Evolutionary conservation across 2,888 invertebrate species (phyloP).

Genomic region (Leistus spinibarbis): DNA sequence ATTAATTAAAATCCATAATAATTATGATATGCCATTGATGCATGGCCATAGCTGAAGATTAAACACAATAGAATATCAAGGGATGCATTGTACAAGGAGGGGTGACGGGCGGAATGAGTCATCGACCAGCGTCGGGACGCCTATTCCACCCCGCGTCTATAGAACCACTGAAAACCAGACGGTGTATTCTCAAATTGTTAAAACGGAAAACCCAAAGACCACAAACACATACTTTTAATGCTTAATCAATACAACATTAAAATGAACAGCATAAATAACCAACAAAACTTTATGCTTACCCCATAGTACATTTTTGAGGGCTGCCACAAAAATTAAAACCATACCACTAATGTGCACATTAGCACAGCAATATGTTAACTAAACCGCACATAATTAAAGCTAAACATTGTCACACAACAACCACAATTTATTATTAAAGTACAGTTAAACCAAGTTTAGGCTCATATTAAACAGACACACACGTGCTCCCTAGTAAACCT

Average conservation of each 20-base stretch:
- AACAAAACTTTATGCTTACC: constrained; percentile 16
- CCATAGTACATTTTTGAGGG: constrained; percentile 34
- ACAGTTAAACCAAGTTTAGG: not conserved
- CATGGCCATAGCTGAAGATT: not conserved
- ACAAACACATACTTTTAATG: not conserved
- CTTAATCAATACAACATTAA: constrained; percentile 25
- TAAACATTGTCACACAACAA: too few relatives aligned
- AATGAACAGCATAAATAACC: constrained; percentile 1
- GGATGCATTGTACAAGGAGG: not conserved
- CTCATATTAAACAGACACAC: not conserved
- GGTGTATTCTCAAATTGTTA: not conserved
- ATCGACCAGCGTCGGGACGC: constrained; percentile 23
- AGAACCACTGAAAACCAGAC: not conserved
- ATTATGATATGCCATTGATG: too few relatives aligned
- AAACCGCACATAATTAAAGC: too few relatives aligned
- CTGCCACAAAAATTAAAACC: constrained; percentile 18
- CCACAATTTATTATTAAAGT: too few relatives aligned
- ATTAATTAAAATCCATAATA: too few relatives aligned
- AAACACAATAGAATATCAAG: constrained; percentile 32
- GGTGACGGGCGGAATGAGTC: constrained; percentile 19
- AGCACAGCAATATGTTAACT: not conserved
- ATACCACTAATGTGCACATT: not conserved
- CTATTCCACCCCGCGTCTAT: not conserved
- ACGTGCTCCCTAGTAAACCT: not conserved
- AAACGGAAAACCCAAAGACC: not conserved